Conservation (phyloP, 2,888 invertebrate genomes). For the Encarsia formosa region DNA sequence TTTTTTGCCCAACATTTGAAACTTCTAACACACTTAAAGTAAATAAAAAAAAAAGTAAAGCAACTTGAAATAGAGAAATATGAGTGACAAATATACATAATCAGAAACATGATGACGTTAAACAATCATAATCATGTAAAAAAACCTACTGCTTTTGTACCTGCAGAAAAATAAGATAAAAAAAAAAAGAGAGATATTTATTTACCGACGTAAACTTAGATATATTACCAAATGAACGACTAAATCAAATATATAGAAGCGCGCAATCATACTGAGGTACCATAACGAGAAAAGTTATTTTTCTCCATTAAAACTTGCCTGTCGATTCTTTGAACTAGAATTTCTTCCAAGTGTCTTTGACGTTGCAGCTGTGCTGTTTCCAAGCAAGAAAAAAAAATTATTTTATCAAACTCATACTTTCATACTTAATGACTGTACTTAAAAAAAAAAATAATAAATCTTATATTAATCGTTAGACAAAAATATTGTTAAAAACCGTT, state of each 20-base stretch:
- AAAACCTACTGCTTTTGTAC: conserved; percentile 39
- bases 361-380: neutral
- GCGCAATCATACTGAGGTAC: conserved; percentile 11
- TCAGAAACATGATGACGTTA: too few relatives aligned
- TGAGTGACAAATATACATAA: too few relatives aligned
- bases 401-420: conserved; percentile 1
- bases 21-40: too few relatives aligned
- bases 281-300: conserved; percentile 1
- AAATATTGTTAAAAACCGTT: too few relatives aligned
- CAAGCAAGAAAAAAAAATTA: neutral
- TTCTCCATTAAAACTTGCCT: neutral
- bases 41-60: too few relatives aligned
- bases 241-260: conserved; percentile 30
- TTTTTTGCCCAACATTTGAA: too few relatives aligned
- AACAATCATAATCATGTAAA: too few relatives aligned
- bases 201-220: conserved; percentile 38
- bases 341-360: conserved; percentile 1
- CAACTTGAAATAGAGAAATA: too few relatives aligned
- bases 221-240: conserved; percentile 18
- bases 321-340: conserved; percentile 6
- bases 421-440: too few relatives aligned
- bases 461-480: too few relatives aligned
- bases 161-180: conserved; percentile 37
- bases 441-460: too few relatives aligned
- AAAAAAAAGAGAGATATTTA: conserved; percentile 43